Evolutionary conservation across 1,140 invertebrate genomes (phyloP).

Genomic region (Drosophila funebris): DNA sequence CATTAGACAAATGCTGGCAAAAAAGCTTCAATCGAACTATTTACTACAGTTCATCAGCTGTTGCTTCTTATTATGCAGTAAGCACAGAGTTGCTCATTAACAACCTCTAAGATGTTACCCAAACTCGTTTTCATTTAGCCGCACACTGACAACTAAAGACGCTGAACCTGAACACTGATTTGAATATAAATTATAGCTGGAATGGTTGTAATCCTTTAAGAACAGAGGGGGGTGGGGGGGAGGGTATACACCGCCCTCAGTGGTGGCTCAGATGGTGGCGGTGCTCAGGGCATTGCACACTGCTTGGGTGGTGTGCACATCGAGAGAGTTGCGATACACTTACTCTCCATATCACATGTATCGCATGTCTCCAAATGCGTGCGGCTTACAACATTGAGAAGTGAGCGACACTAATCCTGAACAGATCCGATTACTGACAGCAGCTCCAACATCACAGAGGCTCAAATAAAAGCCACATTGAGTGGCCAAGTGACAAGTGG

Average conservation of each 20-base stretch:
- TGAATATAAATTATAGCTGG: neutral
- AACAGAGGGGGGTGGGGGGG: neutral
- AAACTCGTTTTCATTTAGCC: neutral
- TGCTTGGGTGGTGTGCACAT: conserved; percentile 40
- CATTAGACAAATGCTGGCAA: too few relatives aligned
- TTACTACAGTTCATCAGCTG: too few relatives aligned
- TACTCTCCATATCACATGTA: too few relatives aligned
- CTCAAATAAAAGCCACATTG: conserved; percentile 22
- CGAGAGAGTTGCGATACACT: conserved; percentile 6
- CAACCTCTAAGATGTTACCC: too few relatives aligned
- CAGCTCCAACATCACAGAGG: neutral
- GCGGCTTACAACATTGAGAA: conserved; percentile 61
- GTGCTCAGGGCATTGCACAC: conserved; percentile 2
- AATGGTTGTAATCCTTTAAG: conserved; percentile 6
- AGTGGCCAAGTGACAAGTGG: conserved; percentile 63
- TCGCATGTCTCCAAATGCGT: conserved; percentile 49
- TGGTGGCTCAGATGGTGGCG: too few relatives aligned
- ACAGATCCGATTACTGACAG: conserved; percentile 71
- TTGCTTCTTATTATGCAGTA: too few relatives aligned
- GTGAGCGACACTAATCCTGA: conserved; percentile 71
- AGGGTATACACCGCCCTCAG: too few relatives aligned
- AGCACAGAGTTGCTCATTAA: too few relatives aligned
- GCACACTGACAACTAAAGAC: neutral
- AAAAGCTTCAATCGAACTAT: too few relatives aligned
- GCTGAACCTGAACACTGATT: neutral